Evolutionary conservation across 1,140 invertebrate species (phyloP), one percentile per base, ranked within the genome.

Genomic region (Trichogramma pretiosum): DNA sequence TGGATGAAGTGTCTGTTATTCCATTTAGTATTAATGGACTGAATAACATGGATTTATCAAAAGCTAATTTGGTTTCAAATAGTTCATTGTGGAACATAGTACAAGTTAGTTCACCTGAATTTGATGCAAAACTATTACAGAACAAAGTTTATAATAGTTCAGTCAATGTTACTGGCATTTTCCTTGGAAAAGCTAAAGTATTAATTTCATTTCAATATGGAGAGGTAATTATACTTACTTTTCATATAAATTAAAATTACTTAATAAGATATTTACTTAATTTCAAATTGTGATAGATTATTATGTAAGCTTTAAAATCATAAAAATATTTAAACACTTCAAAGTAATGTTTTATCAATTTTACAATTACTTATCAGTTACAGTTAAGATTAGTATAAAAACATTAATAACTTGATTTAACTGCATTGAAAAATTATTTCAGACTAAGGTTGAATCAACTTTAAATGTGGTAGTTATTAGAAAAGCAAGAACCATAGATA

Each of bases 401-500:
- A 41, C 14, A 39, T 23, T 17, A 22, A 51, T 52, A 54, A 54
- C 3, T n/a, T n/a, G n/a, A n/a, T n/a, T n/a, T n/a, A n/a, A n/a
- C n/a, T n/a, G n/a, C n/a, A n/a, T n/a, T n/a, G n/a, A n/a, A n/a
- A n/a, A n/a, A n/a, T n/a, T 43, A 47, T 21, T 48, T 2, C 10
- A 45, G 40, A 35, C 48, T 5, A 9, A 40, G 0, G 55, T 61
- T 0, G 50, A 57, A n/a, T 65, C 67, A 16, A 59, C 70, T 5
- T 48, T 56, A 4, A 57, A 67, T 0, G 68, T 89, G 5, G 77
- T 72, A 10, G 80, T 89, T 0, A 70, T 79, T 43, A 67, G 87
- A 22, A 72, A 80, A 46, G 60, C 78, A 33, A 65, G 81, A 34
- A 48, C 77, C 17, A 77, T 92, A 16, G 89, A 93, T 62, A 76